Evolutionary conservation across 2,113 vertebrate species (phyloP).

Genomic region (Typhlomys cinereus): DNA sequence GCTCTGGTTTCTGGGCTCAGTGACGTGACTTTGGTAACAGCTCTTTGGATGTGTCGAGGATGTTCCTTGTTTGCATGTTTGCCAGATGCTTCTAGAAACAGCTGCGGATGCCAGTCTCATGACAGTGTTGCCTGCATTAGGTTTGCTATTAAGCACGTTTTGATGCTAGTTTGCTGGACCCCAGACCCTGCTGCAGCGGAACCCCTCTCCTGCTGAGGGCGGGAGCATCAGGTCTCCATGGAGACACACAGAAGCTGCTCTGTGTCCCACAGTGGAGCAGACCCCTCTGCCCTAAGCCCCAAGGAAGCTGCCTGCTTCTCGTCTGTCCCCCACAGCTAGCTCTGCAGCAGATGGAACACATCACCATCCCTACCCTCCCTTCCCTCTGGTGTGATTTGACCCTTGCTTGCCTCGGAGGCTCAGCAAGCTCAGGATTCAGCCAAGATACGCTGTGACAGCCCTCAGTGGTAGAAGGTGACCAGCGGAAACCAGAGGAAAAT

Average conservation of each 20-base stretch:
- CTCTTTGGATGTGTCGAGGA: not conserved
- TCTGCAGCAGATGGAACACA: rapidly evolving
- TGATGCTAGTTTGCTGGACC: not conserved
- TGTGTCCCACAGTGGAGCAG: not conserved
- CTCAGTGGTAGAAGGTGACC: not conserved
- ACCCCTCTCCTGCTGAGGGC: not conserved
- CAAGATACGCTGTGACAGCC: not conserved
- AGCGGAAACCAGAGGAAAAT: not conserved
- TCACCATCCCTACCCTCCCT: rapidly evolving
- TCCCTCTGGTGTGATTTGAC: not conserved
- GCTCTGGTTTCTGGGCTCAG: not conserved
- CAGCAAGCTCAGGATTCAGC: rapidly evolving
- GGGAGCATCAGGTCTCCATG: not conserved
- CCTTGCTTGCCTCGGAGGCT: rapidly evolving
- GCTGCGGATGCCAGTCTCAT: not conserved
- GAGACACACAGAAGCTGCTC: not conserved
- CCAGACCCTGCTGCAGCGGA: not conserved
- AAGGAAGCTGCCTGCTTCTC: not conserved
- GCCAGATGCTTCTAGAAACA: conserved; percentile 31
- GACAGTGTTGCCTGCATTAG: not conserved
- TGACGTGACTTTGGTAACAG: not conserved
- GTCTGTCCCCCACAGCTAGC: not conserved
- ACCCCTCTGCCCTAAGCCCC: not conserved
- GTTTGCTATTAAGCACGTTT: not conserved
- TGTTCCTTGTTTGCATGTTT: not conserved